These are phyloP conservation scores for Drosophila mimetica DNA, from an alignment of 2,888 invertebrate species.

Conservation along the genomic window DNA sequence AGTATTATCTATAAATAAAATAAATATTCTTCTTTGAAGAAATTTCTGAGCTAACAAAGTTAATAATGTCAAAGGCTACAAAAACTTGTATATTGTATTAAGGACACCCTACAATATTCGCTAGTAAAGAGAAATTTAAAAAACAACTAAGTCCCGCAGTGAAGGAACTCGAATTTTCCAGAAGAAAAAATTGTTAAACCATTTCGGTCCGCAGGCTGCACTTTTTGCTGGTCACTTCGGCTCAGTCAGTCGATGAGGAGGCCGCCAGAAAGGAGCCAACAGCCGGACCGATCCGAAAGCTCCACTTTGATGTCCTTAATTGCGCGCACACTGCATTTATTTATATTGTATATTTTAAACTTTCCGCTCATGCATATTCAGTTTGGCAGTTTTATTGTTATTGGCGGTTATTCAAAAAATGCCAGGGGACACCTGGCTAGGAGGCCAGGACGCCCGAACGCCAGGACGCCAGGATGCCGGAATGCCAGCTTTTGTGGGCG, in stretches of 20 bases:
- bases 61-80: no score
- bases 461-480: conserved; percentile 23
- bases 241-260: not conserved
- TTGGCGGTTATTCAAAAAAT: conserved; percentile 70
- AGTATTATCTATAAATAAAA: no score
- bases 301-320: conserved; percentile 67
- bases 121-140: not conserved
- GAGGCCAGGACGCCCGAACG: not conserved
- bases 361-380: conserved; percentile 76
- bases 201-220: not conserved
- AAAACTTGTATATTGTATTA: no score
- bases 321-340: conserved; percentile 76
- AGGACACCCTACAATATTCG: no score
- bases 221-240: conserved; percentile 4
- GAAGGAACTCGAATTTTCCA: not conserved
- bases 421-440: conserved; percentile 49
- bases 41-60: no score
- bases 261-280: conserved; percentile 16
- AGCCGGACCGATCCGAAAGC: not conserved
- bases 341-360: conserved; percentile 76
- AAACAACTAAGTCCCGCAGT: not conserved
- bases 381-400: conserved; percentile 73
- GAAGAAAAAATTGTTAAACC: not conserved
- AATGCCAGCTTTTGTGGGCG: conserved; percentile 43
- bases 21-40: no score